Base-by-base conservation (phyloP, 2,797 vertebrate genomes). In the Petrocephalus schoutedeni region DNA sequence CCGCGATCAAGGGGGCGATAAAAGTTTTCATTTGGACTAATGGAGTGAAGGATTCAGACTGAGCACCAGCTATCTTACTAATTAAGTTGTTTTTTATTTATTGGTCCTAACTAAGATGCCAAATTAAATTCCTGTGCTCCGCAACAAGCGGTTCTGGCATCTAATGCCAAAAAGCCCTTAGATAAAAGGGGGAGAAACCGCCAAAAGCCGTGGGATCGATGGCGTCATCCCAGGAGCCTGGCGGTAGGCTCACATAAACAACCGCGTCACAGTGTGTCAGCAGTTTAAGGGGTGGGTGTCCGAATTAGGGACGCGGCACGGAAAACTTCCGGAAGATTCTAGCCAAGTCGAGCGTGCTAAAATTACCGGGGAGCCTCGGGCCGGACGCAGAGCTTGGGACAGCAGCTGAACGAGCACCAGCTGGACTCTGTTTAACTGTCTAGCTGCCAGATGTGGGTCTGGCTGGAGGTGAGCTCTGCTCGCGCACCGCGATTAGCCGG, bases 21-120 rank as follows among this genome's bases (percentile, higher is more conserved):
- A 58, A 58, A 85, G 84, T 36, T 19, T 86, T 86, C 5, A 86
- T 36, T 57, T 36, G 28, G 84, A 28, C 32, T 58, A 86, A 86
- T 36, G 84, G 84, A 57, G 53, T 32, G 21, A 57, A 56, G 56
- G 16, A 58, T n/a, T 6, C 28, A 9, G 56, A 23, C 56, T 12
- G 51, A 57, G 54, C 14, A 9, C 4, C 56, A n/a, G 54, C 10
- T 58, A 58, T 59, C 19, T 86, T 21, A 32, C 19, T 86, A 58
- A 58, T 86, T 58, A 86, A 86, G 84, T 58, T 14, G 23, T 16
- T 86, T 80, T 49, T 80, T 85, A 58, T 85, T 85, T 58, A 86
- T 86, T 58, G 84, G 84, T 59, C 56, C 12, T 41, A 45, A 32
- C 32, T 41, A 41, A 32, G 28, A 36, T 41, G 84, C 54, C 84